These are phyloP conservation scores for Tetheella fluctuosa DNA, from an alignment of 2,888 invertebrate species.

Conservation along the genomic window DNA sequence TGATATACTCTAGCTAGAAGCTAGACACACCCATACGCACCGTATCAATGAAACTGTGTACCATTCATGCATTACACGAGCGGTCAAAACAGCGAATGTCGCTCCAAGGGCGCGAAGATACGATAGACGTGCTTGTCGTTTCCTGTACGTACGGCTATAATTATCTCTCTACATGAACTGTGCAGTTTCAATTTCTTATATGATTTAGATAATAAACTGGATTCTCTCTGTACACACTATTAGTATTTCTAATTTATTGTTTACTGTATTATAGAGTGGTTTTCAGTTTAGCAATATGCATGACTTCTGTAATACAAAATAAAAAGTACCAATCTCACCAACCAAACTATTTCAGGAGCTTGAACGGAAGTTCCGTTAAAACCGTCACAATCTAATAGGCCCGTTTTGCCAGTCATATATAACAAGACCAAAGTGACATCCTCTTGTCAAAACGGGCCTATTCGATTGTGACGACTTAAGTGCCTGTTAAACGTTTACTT, in stretches of 20 bases:
- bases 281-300: neutral
- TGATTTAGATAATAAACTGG: neutral
- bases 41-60: conserved; percentile 62
- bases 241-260: neutral
- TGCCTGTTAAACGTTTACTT: neutral
- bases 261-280: neutral
- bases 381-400: too few relatives aligned
- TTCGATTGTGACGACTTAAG: too few relatives aligned
- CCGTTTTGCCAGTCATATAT: too few relatives aligned
- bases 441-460: too few relatives aligned
- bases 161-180: conserved; percentile 16
- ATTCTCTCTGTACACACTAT: neutral
- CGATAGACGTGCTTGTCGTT: conserved; percentile 48
- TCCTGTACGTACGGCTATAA: conserved; percentile 35
- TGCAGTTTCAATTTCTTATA: neutral
- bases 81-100: conserved; percentile 56
- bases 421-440: too few relatives aligned
- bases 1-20: conserved; percentile 51
- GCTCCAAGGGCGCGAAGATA: conserved; percentile 58
- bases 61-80: conserved; percentile 69
- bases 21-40: conserved; percentile 57
- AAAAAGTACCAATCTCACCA: neutral
- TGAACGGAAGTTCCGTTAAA: too few relatives aligned
- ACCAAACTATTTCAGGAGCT: neutral
- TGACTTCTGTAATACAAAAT: too few relatives aligned